Conservation (phyloP, 2,113 vertebrate species). For the Nycticorax nycticorax region DNA sequence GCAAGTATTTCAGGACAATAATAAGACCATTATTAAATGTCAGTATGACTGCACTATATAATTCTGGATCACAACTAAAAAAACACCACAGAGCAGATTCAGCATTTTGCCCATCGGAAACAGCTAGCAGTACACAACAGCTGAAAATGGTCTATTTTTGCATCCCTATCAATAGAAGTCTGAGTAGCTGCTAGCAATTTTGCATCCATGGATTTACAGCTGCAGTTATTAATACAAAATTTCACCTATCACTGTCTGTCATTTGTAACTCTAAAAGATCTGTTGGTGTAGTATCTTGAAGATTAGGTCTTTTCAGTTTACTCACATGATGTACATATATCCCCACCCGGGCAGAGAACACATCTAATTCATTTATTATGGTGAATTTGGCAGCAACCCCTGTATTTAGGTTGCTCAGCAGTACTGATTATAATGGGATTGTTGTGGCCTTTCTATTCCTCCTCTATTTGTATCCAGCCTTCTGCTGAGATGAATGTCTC, state of each 20-base stretch:
- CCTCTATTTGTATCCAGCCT: neutral
- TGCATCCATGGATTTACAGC: constrained; percentile 37
- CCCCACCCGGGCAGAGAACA: neutral
- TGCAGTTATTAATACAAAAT: constrained; percentile 44
- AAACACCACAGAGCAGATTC: neutral
- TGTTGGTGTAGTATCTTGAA: neutral
- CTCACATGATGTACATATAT: neutral
- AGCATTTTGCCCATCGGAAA: constrained; percentile 39
- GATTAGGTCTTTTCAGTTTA: neutral
- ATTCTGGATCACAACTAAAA: constrained; percentile 27
- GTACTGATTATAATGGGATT: neutral
- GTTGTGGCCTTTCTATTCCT: neutral
- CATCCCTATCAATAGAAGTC: constrained; percentile 38
- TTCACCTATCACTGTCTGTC: neutral
- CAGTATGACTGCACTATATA: constrained; percentile 18
- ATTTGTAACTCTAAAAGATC: neutral
- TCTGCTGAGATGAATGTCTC: neutral
- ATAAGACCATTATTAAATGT: constrained; percentile 35
- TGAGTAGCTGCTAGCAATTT: constrained; percentile 42
- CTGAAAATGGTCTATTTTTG: constrained; percentile 58
- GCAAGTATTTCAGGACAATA: constrained; percentile 25
- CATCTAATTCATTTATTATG: neutral
- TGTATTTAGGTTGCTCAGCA: neutral
- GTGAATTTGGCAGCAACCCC: neutral
- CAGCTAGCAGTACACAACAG: constrained; percentile 27